Conservation (phyloP, 2,113 vertebrate genomes). For the Dipodomys merriami region DNA sequence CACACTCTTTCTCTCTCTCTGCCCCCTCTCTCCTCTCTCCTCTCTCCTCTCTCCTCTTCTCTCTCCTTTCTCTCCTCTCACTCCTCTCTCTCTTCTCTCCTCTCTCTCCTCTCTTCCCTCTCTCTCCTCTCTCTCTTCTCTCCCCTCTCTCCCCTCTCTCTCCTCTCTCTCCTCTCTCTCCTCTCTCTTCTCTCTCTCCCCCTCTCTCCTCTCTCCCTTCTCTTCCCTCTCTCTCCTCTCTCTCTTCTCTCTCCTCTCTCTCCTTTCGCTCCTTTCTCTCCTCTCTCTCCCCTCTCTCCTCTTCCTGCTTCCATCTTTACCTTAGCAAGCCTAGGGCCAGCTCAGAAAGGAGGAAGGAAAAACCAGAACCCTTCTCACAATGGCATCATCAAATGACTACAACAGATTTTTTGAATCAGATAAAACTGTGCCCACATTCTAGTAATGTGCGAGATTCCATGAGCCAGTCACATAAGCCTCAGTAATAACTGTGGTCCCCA, state of each 20-base stretch:
- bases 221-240: too few species aligned
- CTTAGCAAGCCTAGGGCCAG: not conserved
- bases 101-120: too few species aligned
- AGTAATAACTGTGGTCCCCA: not conserved
- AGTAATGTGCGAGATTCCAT: not conserved
- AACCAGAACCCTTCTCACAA: not conserved
- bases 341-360: not conserved
- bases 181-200: too few species aligned
- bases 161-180: not conserved
- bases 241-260: too few species aligned
- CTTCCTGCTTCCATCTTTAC: not conserved
- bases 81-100: too few species aligned
- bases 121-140: not conserved
- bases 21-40: not conserved
- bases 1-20: too few species aligned
- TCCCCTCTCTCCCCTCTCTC: not conserved
- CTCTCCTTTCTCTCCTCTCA: not conserved
- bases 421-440: not conserved
- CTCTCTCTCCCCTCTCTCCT: not conserved
- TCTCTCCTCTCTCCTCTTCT: too few species aligned
- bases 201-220: too few species aligned
- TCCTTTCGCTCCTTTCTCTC: too few species aligned
- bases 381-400: not conserved
- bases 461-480: not conserved
- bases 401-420: not conserved